Evolutionary conservation across 2,797 vertebrate genomes (phyloP), one percentile per base, ranked within the genome.

Genomic region (Lemur catta): DNA sequence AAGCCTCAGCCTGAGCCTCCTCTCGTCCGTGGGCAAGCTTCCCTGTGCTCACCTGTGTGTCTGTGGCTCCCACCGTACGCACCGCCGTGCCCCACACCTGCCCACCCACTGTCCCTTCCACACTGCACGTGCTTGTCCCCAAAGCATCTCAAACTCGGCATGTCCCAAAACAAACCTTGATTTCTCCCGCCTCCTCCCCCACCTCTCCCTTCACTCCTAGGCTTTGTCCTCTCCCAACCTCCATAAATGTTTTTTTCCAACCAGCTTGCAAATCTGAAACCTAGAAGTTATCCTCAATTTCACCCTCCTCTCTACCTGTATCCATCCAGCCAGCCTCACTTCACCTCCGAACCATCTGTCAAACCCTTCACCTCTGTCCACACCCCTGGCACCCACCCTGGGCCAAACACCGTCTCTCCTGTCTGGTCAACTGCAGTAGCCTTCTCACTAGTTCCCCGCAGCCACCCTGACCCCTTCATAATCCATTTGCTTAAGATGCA

Each of bases 121-220:
- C 24, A 20, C 33, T 11, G 35, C 46, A 43, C 4, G 0, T 0
- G n/a, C 41, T 2, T 3, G 0, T 46, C 46, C 63, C 35, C 28
- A 67, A 22, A 48, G 52, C 57, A 71, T 61, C 52, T 50, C 26
- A 18, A 8, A 26, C 35, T 91, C 24, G 10, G 55, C 0, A 1
- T 6, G 52, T 28, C 38, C 71, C 79, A 57, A 38, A 48, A 52
- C 80, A 75, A 59, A 65, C 30, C 69, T 67, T 17, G 63, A 74
- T 52, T 50, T 61, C 35, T n/a, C 79, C 79, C 10, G 4, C 79
- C 41, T 22, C 35, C 24, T 26, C 0, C 59, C 13, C 33, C 50
- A 0, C 1, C 55, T 61, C 26, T 41, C 69, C n/a, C 41, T 24
- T 46, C 4, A 4, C 33, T 38, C n/a, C 57, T 17, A 43, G 22